These are phyloP conservation scores for Rana temporaria DNA, from an alignment of 2,113 vertebrate genomes.

Conservation along the genomic window DNA sequence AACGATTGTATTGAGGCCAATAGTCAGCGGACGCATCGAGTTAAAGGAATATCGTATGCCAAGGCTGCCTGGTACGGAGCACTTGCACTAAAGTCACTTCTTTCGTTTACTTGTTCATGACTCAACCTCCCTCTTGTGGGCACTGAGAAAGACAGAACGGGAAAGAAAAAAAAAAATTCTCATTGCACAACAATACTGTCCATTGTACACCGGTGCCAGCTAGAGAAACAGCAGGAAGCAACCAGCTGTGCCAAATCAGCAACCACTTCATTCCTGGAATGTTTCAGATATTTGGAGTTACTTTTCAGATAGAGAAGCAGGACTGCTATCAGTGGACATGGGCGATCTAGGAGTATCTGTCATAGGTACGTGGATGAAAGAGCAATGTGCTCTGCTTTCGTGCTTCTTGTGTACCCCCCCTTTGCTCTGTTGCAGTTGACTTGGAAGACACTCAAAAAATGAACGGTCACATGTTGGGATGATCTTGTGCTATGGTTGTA, in stretches of 20 bases:
- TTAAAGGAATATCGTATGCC: slow-evolving; percentile 62
- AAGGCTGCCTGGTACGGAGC: slow-evolving; percentile 60
- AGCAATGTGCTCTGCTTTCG: background rate
- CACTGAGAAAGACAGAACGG: slow-evolving; percentile 58
- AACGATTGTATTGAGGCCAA: slow-evolving; percentile 58
- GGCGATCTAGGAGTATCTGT: slow-evolving; percentile 7
- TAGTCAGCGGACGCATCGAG: slow-evolving; percentile 62
- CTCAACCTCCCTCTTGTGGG: slow-evolving; percentile 65
- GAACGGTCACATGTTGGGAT: background rate
- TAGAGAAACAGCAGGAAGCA: slow-evolving; percentile 67
- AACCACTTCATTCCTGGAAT: slow-evolving; percentile 72
- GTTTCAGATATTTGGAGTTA: slow-evolving; percentile 67
- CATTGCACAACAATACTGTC: slow-evolving; percentile 64
- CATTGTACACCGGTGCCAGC: slow-evolving; percentile 67
- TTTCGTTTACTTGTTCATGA: slow-evolving; percentile 67
- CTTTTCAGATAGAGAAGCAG: slow-evolving; percentile 58
- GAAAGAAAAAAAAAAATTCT: slow-evolving; percentile 64
- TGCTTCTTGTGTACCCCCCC: background rate
- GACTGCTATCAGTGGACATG: slow-evolving; percentile 13
- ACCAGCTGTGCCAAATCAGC: slow-evolving; percentile 65
- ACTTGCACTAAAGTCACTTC: slow-evolving; percentile 67
- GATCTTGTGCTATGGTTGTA: background rate
- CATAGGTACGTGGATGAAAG: slow-evolving; percentile 19
- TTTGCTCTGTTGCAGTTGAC: background rate
- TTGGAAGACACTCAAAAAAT: slow-evolving; percentile 35